Evolutionary conservation across 2,113 vertebrate genomes (phyloP).

Genomic region (Pseudorectes ferrugineus): DNA sequence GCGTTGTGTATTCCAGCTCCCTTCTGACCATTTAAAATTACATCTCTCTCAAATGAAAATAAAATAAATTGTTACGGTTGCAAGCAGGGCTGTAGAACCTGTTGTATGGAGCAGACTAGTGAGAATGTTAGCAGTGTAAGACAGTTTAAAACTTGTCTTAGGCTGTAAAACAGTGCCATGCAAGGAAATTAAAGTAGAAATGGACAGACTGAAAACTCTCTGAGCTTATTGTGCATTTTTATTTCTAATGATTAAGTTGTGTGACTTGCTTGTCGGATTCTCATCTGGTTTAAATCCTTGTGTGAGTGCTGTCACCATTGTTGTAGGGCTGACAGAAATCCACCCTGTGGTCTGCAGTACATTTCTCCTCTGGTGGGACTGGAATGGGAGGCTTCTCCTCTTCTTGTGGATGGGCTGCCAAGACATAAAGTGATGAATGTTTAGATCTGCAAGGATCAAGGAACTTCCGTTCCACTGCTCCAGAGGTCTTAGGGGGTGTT

Average conservation of each 20-base stretch:
- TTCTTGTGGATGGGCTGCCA: neutral
- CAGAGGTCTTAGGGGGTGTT: neutral
- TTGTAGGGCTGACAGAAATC: neutral
- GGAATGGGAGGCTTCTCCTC: neutral
- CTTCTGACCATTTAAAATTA: neutral
- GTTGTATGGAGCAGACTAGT: neutral
- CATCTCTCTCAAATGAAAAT: neutral
- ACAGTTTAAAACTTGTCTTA: neutral
- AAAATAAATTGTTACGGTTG: neutral
- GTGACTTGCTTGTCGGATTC: neutral
- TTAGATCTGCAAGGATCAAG: neutral
- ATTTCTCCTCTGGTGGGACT: neutral
- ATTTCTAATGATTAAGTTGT: neutral
- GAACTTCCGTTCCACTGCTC: neutral
- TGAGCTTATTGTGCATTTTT: neutral
- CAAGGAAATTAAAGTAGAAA: neutral
- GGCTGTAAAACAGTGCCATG: neutral
- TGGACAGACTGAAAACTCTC: neutral
- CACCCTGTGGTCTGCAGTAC: neutral
- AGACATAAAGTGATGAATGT: neutral
- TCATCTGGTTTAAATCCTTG: neutral
- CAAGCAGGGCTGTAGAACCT: neutral
- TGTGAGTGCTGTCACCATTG: neutral
- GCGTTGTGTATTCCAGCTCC: neutral
- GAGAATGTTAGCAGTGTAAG: neutral